Evolutionary conservation across 1,140 invertebrate species (phyloP).

Genomic region (Habropoda laboriosa): DNA sequence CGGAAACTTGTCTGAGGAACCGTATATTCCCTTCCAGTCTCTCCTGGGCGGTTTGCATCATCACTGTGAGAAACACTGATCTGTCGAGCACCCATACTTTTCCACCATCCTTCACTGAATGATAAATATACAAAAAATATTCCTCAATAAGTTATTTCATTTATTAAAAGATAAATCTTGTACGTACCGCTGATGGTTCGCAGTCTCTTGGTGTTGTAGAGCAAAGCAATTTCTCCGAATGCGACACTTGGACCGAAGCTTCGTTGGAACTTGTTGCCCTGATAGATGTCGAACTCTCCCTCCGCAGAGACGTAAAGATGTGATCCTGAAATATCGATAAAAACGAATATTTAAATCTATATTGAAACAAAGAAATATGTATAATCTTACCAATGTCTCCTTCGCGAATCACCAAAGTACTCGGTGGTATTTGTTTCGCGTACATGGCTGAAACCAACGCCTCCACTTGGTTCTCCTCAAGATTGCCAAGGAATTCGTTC

Average conservation of each 20-base stretch:
- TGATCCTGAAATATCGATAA: constrained; percentile 79
- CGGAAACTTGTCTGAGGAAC: constrained; percentile 92
- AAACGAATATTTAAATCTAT: background rate
- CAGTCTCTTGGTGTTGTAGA: constrained; percentile 95
- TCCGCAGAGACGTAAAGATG: constrained; percentile 92
- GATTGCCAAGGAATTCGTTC: constrained; percentile 96
- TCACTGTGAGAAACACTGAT: constrained; percentile 93
- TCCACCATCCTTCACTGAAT: constrained; percentile 88
- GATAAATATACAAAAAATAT: background rate
- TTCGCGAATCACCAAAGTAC: constrained; percentile 92
- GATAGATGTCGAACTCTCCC: constrained; percentile 93
- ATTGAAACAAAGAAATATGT: background rate
- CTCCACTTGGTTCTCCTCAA: constrained; percentile 91
- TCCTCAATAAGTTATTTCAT: background rate
- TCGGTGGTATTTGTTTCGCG: constrained; percentile 88
- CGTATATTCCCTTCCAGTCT: constrained; percentile 91
- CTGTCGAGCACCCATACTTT: constrained; percentile 94
- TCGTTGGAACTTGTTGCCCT: constrained; percentile 87
- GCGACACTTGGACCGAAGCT: constrained; percentile 92
- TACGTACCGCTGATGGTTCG: constrained; percentile 90
- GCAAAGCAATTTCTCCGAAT: constrained; percentile 96
- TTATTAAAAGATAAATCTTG: background rate
- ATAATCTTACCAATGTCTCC: constrained; percentile 86
- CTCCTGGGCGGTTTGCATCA: constrained; percentile 90
- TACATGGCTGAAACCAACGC: constrained; percentile 97